Conservation (phyloP, 2,888 invertebrate species). For the Nemotelus pantherinus region DNA sequence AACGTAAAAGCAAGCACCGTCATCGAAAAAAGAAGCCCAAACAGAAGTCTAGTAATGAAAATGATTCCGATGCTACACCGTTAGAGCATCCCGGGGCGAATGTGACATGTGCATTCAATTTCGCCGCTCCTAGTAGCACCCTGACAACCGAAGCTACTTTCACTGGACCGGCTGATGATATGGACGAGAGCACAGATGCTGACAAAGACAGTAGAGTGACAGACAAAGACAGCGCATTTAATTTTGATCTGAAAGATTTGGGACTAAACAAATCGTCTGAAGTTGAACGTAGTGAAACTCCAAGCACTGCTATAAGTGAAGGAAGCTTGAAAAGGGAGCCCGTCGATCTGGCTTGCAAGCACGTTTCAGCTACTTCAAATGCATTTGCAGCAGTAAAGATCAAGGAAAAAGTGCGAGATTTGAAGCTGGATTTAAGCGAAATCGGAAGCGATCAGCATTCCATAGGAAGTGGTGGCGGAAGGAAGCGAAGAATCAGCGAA, state of each 20-base stretch:
- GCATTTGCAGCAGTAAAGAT: conserved; percentile 19
- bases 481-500: conserved; percentile 64
- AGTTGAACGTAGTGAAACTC: neutral
- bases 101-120: neutral
- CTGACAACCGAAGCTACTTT: neutral
- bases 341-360: conserved; percentile 57
- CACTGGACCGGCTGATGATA: neutral
- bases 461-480: conserved; percentile 54
- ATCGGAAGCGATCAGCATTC: conserved; percentile 44
- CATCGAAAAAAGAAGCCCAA: conserved; percentile 74
- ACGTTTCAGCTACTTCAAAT: neutral
- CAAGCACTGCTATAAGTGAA: neutral
- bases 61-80: conserved; percentile 33
- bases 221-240: too few species aligned
- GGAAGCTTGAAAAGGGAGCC: conserved; percentile 59
- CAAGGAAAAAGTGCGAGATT: conserved; percentile 60
- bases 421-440: conserved; percentile 60
- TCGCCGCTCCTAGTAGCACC: neutral
- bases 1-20: conserved; percentile 66
- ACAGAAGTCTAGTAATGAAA: conserved; percentile 58
- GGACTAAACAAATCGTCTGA: neutral
- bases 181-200: neutral
- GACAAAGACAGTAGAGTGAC: too few species aligned
- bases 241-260: conserved; percentile 8
- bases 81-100: neutral